Conservation (phyloP, 2,113 vertebrate genomes). For the Heterotilapia buettikoferi region DNA sequence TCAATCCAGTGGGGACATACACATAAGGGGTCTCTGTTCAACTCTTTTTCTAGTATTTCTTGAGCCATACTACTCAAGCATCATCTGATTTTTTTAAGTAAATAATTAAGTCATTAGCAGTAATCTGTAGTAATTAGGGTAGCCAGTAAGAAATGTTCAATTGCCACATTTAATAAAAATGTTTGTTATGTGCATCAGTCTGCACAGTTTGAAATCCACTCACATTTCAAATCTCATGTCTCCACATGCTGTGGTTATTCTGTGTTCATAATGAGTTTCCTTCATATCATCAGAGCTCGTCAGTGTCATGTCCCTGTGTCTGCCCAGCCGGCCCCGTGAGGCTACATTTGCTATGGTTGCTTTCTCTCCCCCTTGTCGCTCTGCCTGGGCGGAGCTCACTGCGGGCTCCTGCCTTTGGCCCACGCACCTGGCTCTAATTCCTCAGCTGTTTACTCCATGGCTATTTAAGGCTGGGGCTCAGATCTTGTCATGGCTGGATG, state of each 20-base stretch:
- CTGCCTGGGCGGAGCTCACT: neutral
- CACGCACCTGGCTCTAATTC: neutral
- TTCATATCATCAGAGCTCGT: accelerated
- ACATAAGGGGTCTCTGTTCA: neutral
- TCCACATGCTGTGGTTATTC: neutral
- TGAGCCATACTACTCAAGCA: neutral
- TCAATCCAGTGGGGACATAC: neutral
- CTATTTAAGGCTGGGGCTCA: accelerated
- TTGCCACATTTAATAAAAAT: neutral
- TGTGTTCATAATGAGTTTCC: neutral
- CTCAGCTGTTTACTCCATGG: accelerated
- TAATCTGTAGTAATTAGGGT: neutral
- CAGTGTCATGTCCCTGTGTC: no score
- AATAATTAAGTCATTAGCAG: neutral
- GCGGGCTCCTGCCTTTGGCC: neutral
- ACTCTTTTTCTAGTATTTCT: neutral
- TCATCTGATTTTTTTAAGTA: neutral
- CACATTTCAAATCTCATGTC: neutral
- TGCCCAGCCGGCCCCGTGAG: no score
- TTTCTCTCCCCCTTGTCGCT: neutral
- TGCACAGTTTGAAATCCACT: neutral
- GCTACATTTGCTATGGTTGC: no score
- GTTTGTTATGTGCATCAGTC: neutral
- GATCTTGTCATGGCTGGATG: neutral
- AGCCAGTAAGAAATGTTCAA: neutral